Evolutionary conservation across 2,113 vertebrate species (phyloP).

Genomic region (Lepus americanus): DNA sequence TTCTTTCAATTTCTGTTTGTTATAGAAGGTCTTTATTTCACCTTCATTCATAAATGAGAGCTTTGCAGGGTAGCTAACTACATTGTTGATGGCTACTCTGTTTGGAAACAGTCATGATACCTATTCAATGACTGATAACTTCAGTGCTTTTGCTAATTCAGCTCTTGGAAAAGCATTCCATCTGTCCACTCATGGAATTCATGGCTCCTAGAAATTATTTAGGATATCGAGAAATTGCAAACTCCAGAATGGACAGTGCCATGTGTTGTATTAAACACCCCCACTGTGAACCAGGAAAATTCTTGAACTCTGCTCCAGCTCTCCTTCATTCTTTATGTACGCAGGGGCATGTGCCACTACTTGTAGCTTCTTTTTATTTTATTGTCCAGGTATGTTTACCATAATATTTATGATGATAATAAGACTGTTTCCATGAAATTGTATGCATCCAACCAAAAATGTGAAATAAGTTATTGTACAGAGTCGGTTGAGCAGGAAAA

Average conservation of each 20-base stretch:
- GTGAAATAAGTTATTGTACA: neutral
- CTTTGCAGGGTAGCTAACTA: too few species aligned
- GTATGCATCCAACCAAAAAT: neutral
- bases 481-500: neutral
- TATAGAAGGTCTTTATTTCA: too few species aligned
- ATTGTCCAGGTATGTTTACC: neutral
- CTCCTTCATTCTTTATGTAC: neutral
- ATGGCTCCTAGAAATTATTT: constrained; percentile 12
- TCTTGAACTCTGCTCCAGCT: neutral
- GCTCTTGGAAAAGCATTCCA: neutral
- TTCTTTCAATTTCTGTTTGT: too few species aligned
- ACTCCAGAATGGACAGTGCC: neutral
- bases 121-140: neutral
- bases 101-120: neutral
- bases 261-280: neutral
- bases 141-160: neutral
- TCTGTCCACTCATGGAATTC: neutral
- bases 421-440: neutral
- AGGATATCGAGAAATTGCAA: neutral
- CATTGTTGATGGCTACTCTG: neutral
- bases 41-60: too few species aligned
- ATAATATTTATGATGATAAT: neutral
- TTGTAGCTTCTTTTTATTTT: neutral
- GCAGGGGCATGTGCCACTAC: neutral
- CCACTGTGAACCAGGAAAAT: neutral